Percentiles rank a stretch among this genome's conserved stretches.
phyloP scores from a whole-genome alignment of 2,888 invertebrate genomes.

The Netelia melanura region DNA sequence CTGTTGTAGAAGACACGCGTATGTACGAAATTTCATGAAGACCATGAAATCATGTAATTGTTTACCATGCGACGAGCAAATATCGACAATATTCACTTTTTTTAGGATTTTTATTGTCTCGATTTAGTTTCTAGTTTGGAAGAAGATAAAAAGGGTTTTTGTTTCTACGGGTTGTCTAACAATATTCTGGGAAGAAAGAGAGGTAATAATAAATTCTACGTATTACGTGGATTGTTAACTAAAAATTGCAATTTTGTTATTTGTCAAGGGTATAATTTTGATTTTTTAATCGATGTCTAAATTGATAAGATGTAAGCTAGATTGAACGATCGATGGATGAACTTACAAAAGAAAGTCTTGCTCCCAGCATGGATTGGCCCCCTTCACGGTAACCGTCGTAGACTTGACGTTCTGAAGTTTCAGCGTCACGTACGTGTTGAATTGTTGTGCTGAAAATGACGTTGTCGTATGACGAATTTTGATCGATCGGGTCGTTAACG shows the following conservation, averaged over 20 bases:
- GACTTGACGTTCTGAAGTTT: constrained; percentile 99
- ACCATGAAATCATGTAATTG: too few species aligned
- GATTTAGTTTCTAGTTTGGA: constrained; percentile 7
- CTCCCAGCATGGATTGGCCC: constrained; percentile 98
- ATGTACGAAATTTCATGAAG: neutral
- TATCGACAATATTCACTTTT: neutral
- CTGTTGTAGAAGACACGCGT: neutral
- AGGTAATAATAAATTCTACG: neutral
- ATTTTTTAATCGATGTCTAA: neutral
- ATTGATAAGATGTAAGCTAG: neutral
- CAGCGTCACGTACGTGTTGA: constrained; percentile 98
- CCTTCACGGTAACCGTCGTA: constrained; percentile 98
- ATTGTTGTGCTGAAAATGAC: constrained; percentile 91
- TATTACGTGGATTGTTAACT: neutral
- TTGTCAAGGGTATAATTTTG: neutral
- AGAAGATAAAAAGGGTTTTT: too few species aligned
- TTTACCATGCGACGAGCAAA: too few species aligned
- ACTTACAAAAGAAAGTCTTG: constrained; percentile 99
- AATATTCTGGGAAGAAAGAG: neutral
- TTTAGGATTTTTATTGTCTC: constrained; percentile 1
- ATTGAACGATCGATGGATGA: constrained; percentile 61
- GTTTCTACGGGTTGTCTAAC: neutral
- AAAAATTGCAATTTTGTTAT: neutral
- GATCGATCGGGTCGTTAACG: constrained; percentile 38
- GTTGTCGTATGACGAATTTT: constrained; percentile 58